Evolutionary conservation across 1,140 invertebrate genomes (phyloP).

Genomic region (Lepidotrigona ventralis): DNA sequence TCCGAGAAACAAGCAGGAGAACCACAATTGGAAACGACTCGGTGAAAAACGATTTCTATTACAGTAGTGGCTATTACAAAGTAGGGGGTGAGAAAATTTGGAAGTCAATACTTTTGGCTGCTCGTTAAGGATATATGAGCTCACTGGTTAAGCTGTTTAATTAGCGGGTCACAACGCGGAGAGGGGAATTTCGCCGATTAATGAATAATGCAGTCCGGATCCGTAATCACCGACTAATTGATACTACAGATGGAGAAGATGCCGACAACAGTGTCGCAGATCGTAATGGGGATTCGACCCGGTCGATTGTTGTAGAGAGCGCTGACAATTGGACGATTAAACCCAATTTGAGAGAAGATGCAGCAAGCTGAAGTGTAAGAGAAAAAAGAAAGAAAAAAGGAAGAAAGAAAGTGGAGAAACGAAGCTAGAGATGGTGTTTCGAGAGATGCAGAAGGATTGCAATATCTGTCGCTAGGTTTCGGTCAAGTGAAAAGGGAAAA

Average conservation of each 20-base stretch:
- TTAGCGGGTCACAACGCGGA: slow-evolving; percentile 31
- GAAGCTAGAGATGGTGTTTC: background rate
- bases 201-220: slow-evolving; percentile 33
- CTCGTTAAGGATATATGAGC: slow-evolving; percentile 17
- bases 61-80: background rate
- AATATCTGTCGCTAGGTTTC: background rate
- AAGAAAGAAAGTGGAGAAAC: background rate
- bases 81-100: background rate
- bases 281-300: slow-evolving; percentile 8
- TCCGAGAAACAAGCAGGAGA: background rate
- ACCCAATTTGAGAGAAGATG: slow-evolving; percentile 16
- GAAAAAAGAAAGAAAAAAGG: background rate
- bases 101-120: slow-evolving; percentile 6
- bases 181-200: background rate
- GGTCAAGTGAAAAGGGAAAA: background rate
- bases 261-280: background rate
- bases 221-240: slow-evolving; percentile 38
- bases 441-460: background rate
- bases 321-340: background rate
- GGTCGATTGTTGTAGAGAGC: background rate
- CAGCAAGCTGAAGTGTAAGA: too few relatives aligned
- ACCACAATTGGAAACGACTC: too few relatives aligned
- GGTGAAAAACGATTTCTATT: background rate
- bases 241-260: slow-evolving; percentile 32
- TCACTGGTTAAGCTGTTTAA: background rate